Evolutionary conservation across 2,888 invertebrate genomes (phyloP).

Genomic region (Cheilosia pagana): DNA sequence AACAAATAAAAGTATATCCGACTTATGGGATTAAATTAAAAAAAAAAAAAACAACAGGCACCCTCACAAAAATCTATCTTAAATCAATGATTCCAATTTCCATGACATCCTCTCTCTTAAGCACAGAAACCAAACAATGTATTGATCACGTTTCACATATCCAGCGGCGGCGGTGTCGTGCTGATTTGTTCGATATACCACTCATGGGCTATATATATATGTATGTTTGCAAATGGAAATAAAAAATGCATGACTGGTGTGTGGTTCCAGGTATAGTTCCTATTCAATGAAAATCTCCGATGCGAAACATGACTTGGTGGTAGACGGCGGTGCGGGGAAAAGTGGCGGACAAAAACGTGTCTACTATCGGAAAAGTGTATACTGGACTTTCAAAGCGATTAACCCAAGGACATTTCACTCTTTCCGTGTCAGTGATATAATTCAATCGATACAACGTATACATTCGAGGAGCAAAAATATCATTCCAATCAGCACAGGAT

Average conservation of each 20-base stretch:
- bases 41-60: neutral
- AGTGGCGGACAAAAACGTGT: neutral
- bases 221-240: conserved; percentile 5
- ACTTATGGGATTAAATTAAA: neutral
- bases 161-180: conserved; percentile 22
- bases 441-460: conserved; percentile 12
- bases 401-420: conserved; percentile 23
- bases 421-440: conserved; percentile 29
- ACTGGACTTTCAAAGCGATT: conserved; percentile 23
- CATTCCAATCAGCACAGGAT: conserved; percentile 19
- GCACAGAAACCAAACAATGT: neutral
- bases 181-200: conserved; percentile 49
- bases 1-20: neutral
- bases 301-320: conserved; percentile 7
- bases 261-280: neutral
- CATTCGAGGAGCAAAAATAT: neutral
- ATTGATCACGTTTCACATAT: conserved; percentile 54
- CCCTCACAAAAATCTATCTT: no score
- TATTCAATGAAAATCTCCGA: conserved; percentile 16
- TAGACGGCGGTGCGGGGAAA: no score
- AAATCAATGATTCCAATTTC: conserved; percentile 12
- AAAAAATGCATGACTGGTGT: conserved; percentile 13
- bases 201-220: conserved; percentile 4
- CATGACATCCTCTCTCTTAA: neutral
- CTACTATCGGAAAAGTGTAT: conserved; percentile 11